Evolutionary conservation across 1,140 invertebrate genomes (phyloP).

Genomic region (Myzus persicae): DNA sequence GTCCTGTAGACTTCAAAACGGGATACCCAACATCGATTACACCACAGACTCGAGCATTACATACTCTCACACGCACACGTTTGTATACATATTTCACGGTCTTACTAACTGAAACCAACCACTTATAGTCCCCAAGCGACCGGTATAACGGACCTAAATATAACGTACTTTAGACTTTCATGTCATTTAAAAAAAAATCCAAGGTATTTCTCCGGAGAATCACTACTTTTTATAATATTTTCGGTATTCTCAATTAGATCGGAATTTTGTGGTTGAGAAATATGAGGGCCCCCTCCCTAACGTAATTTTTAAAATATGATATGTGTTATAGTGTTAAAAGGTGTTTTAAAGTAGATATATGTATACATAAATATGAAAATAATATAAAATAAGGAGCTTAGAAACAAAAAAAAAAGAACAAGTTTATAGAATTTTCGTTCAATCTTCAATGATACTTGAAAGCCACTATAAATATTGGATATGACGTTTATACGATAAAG

Average conservation of each 20-base stretch:
- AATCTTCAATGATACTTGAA: neutral
- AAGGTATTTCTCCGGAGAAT: neutral
- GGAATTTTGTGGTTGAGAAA: neutral
- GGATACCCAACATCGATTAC: constrained; percentile 35
- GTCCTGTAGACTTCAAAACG: constrained; percentile 20
- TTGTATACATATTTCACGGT: constrained; percentile 19
- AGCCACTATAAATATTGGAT: neutral
- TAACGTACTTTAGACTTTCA: constrained; percentile 44
- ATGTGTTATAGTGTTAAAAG: neutral
- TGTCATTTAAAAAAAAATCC: neutral
- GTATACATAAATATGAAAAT: neutral
- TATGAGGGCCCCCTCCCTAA: neutral
- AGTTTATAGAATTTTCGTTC: neutral
- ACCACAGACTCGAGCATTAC: neutral
- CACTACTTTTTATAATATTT: constrained; percentile 9
- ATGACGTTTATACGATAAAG: neutral
- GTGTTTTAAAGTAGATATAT: neutral
- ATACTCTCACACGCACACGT: constrained; percentile 17
- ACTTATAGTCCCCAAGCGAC: constrained; percentile 22
- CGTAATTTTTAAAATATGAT: neutral
- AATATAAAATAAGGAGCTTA: neutral
- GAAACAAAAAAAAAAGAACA: neutral
- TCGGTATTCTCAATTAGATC: neutral
- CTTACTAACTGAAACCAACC: constrained; percentile 6
- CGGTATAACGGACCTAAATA: neutral